phyloP scores from a whole-genome alignment of 2,113 vertebrate species.

The Aleadryas rufinucha region DNA sequence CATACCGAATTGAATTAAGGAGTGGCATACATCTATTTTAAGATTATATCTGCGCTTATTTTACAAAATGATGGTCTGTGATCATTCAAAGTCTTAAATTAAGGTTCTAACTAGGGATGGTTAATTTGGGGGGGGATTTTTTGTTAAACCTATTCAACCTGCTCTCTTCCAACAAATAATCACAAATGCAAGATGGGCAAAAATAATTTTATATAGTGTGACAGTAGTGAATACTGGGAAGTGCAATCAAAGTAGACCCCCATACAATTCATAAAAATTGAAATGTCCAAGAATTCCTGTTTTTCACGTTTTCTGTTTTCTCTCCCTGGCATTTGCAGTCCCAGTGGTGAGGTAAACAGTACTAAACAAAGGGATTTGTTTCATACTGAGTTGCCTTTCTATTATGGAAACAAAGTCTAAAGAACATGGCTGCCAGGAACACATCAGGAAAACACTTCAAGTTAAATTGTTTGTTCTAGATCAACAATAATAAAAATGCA shows the following conservation, averaged over 20 bases:
- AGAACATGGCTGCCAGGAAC: background rate
- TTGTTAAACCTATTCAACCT: background rate
- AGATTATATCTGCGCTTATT: background rate
- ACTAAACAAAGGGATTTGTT: background rate
- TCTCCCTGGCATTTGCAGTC: background rate
- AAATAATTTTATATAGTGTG: background rate
- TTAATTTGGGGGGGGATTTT: background rate
- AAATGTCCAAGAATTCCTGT: background rate
- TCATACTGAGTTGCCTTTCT: background rate
- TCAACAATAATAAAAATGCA: background rate
- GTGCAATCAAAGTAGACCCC: background rate
- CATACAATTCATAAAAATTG: background rate
- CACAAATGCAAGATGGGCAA: background rate
- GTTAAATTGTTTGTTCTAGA: background rate
- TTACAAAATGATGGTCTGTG: background rate
- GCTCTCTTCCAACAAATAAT: background rate
- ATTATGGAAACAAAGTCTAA: background rate
- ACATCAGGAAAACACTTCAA: background rate
- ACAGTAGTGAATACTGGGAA: background rate
- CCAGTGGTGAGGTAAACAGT: background rate
- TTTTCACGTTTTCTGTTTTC: background rate
- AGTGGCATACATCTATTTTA: background rate
- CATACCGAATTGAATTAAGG: background rate
- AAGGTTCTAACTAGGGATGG: background rate
- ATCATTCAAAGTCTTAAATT: background rate